Conservation (phyloP, 2,888 invertebrate genomes). For the Hemaris fuciformis region DNA sequence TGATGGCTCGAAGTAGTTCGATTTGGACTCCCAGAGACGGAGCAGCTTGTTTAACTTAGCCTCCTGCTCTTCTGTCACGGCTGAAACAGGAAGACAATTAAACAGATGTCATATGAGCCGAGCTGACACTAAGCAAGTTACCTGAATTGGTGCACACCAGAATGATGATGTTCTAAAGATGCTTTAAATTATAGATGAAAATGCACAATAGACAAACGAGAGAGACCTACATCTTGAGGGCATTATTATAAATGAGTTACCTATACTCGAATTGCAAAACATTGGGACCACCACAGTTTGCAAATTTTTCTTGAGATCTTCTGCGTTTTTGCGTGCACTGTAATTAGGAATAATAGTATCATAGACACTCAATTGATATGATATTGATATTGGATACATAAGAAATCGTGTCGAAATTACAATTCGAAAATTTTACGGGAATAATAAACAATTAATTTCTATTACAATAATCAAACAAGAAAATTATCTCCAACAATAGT, state of each 20-base stretch:
- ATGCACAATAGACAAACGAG: conserved; percentile 68
- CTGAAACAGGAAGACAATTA: conserved; percentile 79
- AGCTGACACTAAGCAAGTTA: conserved; percentile 68
- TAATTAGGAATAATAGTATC: conserved; percentile 82
- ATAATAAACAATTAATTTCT: background rate
- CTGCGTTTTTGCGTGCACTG: conserved; percentile 97
- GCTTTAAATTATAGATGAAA: conserved; percentile 66
- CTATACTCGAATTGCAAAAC: conserved; percentile 96
- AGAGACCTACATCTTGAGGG: conserved; percentile 75
- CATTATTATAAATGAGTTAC: conserved; percentile 83
- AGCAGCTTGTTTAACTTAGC: conserved; percentile 95
- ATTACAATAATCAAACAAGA: background rate
- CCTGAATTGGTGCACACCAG: conserved; percentile 71
- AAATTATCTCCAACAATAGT: background rate
- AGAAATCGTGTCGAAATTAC: background rate
- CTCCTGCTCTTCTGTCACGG: conserved; percentile 93
- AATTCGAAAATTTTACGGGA: background rate
- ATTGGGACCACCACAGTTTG: conserved; percentile 98
- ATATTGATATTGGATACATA: conserved; percentile 9
- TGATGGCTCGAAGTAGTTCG: conserved; percentile 90
- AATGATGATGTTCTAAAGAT: conserved; percentile 67
- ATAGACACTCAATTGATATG: conserved; percentile 68
- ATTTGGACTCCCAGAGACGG: conserved; percentile 98
- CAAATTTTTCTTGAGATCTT: conserved; percentile 95
- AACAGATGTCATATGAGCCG: conserved; percentile 63